phyloP scores from a whole-genome alignment of 2,113 vertebrate species.

The Mirounga angustirostris region DNA sequence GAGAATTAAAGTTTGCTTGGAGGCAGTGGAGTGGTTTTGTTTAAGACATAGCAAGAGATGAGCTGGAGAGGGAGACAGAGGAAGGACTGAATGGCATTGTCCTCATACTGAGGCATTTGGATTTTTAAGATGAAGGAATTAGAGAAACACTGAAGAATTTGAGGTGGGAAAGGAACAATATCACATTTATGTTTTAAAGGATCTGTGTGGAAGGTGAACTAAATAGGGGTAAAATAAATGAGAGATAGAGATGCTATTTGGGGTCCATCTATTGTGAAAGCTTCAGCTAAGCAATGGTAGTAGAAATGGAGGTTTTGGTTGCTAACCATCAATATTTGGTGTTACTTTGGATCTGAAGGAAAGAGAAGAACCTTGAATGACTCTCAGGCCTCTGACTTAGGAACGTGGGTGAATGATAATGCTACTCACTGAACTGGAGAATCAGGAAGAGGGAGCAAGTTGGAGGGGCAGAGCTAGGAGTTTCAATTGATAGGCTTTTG shows the following conservation, averaged over 20 bases:
- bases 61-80: neutral
- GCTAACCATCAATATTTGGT: neutral
- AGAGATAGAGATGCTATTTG: neutral
- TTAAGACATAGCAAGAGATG: neutral
- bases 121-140: neutral
- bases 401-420: neutral
- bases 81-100: neutral
- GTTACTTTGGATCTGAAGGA: neutral
- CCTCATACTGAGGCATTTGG: neutral
- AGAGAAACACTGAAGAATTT: neutral
- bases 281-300: neutral
- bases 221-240: neutral
- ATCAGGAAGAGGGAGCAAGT: neutral
- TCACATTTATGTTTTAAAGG: conserved; percentile 2
- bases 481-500: neutral
- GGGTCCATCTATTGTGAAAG: neutral
- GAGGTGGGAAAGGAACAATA: neutral
- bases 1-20: conserved; percentile 14
- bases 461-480: neutral
- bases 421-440: neutral
- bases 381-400: neutral
- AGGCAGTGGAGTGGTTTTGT: neutral
- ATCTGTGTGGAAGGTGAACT: neutral
- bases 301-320: neutral
- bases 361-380: neutral